Percentiles rank a stretch among this genome's conserved stretches.
phyloP scores from a whole-genome alignment of 2,888 invertebrate genomes.

The Myathropa florea region DNA sequence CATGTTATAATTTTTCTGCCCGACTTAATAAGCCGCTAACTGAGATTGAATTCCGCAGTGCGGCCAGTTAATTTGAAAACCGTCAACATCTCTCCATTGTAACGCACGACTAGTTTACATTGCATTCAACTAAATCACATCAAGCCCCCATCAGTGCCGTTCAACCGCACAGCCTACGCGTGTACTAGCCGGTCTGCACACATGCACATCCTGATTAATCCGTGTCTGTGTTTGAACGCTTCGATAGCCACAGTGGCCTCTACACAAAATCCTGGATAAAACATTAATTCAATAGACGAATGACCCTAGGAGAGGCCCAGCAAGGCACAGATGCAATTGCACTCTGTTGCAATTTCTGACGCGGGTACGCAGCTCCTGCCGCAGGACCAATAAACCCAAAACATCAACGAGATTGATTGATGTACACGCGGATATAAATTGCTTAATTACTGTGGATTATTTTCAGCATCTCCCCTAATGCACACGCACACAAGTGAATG shows the following conservation, averaged over 20 bases:
- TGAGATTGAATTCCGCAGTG: constrained; percentile 43
- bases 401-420: constrained; percentile 64
- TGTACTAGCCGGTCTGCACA: constrained; percentile 23
- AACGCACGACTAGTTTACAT: constrained; percentile 42
- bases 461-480: constrained; percentile 41
- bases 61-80: constrained; percentile 61
- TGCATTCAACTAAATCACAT: constrained; percentile 58
- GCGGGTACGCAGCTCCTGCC: constrained; percentile 18
- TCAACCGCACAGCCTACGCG: constrained; percentile 35
- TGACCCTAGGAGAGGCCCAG: background rate
- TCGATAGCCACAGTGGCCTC: constrained; percentile 22
- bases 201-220: constrained; percentile 58
- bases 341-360: background rate
- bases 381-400: constrained; percentile 57
- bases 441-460: constrained; percentile 71
- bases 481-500: constrained; percentile 27
- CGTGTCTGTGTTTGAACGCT: constrained; percentile 30
- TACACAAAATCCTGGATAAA: constrained; percentile 48
- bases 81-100: constrained; percentile 53
- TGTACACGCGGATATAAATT: constrained; percentile 59
- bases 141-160: constrained; percentile 30
- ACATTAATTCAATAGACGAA: constrained; percentile 60
- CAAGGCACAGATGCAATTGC: background rate
- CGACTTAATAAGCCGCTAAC: constrained; percentile 35
- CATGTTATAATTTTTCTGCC: constrained; percentile 1